Evolutionary conservation across 2,113 vertebrate genomes (phyloP), one percentile per base, ranked within the genome.

Genomic region (Xyliphius kryptos): DNA sequence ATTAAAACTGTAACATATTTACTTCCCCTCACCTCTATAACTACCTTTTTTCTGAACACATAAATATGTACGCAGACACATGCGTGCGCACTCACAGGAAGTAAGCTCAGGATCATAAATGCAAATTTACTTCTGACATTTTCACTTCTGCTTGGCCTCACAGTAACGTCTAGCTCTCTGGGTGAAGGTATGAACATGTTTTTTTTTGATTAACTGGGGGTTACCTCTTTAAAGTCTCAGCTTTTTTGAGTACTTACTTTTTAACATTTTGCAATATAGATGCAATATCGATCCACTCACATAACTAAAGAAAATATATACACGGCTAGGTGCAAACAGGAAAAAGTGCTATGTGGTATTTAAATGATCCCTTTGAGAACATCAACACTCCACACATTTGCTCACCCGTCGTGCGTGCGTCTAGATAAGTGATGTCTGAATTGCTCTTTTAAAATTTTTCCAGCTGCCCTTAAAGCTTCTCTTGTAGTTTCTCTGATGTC

Each of bases 51-150:
- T 2, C 15, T 12, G 5, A 14, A 56, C 5, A 44, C 12, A 44
- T 13, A 50, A 16, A 8, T 43, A 53, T 44, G 13, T 50, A 15
- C 57, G n/a, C 21, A 59, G 44, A 63, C 59, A 62, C 57, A 49
- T 63, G 0, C 62, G 67, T 40, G 58, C 21, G 50, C 16, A 54
- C 54, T 61, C n/a, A 76, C 6, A 84, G 82, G 79, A 86, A 83
- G 74, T 77, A 57, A 36, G 40, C 19, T 43, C 62, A 26, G 48
- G 63, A 46, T 61, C 22, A 19, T 51, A 12, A 61, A 56, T 76
- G 48, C 58, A 66, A 55, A 46, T 38, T 49, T 72, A 77, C 79
- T 72, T 77, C 67, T 58, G 14, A 69, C 4, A 48, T 59, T 65
- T 67, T 47, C 71, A 72, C 52, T 79, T 55, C 56, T 22, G 48